Percentiles rank a stretch among this genome's conserved stretches.
Evolutionary conservation across 1,140 invertebrate species (phyloP).

Genomic region (Eufriesea mexicana): DNA sequence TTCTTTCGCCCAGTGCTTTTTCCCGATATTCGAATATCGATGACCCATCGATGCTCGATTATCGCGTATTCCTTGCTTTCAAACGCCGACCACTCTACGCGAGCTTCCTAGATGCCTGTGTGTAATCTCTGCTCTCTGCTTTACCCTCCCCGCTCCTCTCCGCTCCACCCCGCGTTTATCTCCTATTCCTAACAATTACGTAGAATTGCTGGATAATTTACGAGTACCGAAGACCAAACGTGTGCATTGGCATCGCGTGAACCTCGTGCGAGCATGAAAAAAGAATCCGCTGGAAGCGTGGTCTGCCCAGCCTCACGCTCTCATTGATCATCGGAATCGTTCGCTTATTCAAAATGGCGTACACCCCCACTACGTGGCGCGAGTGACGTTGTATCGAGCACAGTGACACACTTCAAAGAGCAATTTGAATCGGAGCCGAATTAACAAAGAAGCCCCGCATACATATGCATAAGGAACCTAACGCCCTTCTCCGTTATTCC

Average conservation of each 20-base stretch:
- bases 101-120: background rate
- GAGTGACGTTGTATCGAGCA: background rate
- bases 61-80: background rate
- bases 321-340: conserved; percentile 22
- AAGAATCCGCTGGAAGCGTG: background rate
- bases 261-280: background rate
- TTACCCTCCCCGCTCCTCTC: background rate
- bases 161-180: background rate
- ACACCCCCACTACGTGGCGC: background rate
- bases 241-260: too few relatives aligned
- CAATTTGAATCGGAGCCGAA: background rate
- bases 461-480: background rate
- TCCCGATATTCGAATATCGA: background rate
- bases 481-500: background rate
- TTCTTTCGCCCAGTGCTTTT: background rate
- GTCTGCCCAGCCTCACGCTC: background rate
- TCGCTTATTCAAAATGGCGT: conserved; percentile 41
- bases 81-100: background rate
- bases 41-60: background rate
- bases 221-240: background rate
- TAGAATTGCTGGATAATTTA: background rate
- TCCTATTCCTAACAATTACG: background rate
- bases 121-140: background rate
- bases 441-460: background rate
- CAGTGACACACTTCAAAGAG: background rate